phyloP scores from a whole-genome alignment of 2,113 vertebrate species.

The Piaya cayana region DNA sequence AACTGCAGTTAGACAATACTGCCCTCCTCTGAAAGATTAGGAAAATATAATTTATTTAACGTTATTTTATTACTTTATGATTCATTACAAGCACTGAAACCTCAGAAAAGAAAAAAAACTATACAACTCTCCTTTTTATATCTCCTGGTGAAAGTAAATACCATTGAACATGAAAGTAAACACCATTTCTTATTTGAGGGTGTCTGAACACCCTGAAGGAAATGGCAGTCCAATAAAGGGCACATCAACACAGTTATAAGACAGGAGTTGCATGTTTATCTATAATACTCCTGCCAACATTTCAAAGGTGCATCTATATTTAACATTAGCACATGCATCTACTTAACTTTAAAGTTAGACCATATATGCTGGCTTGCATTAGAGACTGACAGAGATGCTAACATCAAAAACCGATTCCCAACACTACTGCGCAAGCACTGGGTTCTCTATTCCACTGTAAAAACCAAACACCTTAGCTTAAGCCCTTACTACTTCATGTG shows the following conservation, averaged over 20 bases:
- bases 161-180: background rate
- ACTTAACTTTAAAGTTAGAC: background rate
- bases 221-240: background rate
- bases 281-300: fast-evolving
- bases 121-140: background rate
- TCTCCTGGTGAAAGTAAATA: background rate
- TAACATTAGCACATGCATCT: background rate
- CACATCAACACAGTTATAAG: background rate
- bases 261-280: background rate
- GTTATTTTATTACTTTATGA: background rate
- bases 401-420: background rate
- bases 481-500: fast-evolving
- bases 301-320: background rate
- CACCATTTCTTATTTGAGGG: background rate
- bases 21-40: background rate
- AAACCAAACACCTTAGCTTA: background rate
- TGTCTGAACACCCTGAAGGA: background rate
- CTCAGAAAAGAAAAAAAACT: background rate
- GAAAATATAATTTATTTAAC: background rate
- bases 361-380: background rate
- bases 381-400: background rate
- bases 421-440: background rate
- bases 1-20: background rate
- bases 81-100: background rate
- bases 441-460: background rate